phyloP scores from a whole-genome alignment of 2,888 invertebrate genomes.

The Tholera decimalis region DNA sequence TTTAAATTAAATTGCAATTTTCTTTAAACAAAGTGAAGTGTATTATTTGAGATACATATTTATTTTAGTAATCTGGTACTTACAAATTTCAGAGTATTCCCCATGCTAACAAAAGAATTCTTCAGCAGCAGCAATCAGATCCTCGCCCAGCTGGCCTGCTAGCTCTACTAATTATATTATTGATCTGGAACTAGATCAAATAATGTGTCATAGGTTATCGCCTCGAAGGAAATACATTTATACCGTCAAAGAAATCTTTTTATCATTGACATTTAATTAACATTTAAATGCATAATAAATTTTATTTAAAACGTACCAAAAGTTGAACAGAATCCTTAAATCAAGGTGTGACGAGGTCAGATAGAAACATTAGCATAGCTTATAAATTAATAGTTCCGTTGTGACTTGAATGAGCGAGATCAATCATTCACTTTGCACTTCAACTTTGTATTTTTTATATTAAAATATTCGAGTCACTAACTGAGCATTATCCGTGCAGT shows the following conservation, averaged over 20 bases:
- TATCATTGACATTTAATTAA: constrained; percentile 86
- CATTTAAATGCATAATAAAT: constrained; percentile 88
- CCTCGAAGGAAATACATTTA: constrained; percentile 77
- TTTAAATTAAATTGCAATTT: constrained; percentile 29
- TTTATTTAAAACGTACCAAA: constrained; percentile 84
- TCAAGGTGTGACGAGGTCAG: constrained; percentile 86
- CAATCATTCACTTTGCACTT: constrained; percentile 75
- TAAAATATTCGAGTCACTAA: constrained; percentile 66
- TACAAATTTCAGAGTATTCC: constrained; percentile 73
- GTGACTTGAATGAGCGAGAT: constrained; percentile 65
- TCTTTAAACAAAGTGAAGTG: constrained; percentile 16
- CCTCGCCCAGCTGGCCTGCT: constrained; percentile 72
- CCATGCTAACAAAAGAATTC: constrained; percentile 67
- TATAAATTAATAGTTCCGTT: constrained; percentile 76
- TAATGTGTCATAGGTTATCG: constrained; percentile 76
- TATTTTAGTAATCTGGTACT: constrained; percentile 69
- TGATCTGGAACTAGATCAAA: constrained; percentile 87
- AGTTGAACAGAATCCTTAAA: constrained; percentile 84
- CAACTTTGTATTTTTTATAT: constrained; percentile 60
- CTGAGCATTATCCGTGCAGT: constrained; percentile 66
- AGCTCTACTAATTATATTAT: constrained; percentile 79
- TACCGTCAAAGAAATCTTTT: constrained; percentile 79
- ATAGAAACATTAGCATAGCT: constrained; percentile 83
- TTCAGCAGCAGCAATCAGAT: constrained; percentile 57
- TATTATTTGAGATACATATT: constrained; percentile 35